A percentile compares a stretch with the other conserved stretches of the same genome.
These are phyloP conservation scores for Bombus pyrosoma DNA, from an alignment of 1,140 invertebrate genomes.

Conservation along the genomic window DNA sequence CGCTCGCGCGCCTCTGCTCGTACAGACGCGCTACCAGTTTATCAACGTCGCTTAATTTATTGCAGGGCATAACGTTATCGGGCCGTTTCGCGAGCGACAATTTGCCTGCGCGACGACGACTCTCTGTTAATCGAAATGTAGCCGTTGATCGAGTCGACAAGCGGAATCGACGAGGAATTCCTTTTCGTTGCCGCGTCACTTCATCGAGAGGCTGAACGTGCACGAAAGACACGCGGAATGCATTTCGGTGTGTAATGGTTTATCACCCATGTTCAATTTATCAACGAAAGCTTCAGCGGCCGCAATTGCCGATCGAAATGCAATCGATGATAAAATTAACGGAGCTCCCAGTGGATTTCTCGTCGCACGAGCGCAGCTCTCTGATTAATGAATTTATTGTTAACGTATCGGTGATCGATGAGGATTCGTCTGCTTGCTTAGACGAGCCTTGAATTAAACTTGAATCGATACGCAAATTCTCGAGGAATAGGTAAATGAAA, in stretches of 20 bases:
- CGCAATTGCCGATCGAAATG: slow-evolving; percentile 17
- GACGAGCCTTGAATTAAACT: no score
- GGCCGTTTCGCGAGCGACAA: slow-evolving; percentile 53
- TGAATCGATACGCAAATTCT: no score
- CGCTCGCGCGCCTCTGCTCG: not conserved
- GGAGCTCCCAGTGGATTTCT: not conserved
- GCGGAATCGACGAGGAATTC: slow-evolving; percentile 14
- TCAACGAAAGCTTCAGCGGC: not conserved
- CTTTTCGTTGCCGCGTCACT: slow-evolving; percentile 4
- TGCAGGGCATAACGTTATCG: slow-evolving; percentile 53
- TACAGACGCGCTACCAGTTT: slow-evolving; percentile 59
- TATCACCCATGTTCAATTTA: slow-evolving; percentile 25
- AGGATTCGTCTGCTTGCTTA: no score
- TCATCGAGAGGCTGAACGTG: no score
- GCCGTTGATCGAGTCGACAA: slow-evolving; percentile 50
- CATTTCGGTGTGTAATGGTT: slow-evolving; percentile 7
- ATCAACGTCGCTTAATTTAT: slow-evolving; percentile 66
- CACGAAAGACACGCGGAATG: slow-evolving; percentile 1
- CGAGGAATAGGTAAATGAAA: no score
- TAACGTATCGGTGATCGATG: no score
- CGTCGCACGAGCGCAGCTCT: no score
- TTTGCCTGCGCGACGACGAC: slow-evolving; percentile 55
- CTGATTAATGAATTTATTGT: not conserved
- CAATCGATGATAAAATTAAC: slow-evolving; percentile 34
- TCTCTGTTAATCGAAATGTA: slow-evolving; percentile 64